Base-by-base conservation (phyloP, 2,113 vertebrate species). In the Indri indri region DNA sequence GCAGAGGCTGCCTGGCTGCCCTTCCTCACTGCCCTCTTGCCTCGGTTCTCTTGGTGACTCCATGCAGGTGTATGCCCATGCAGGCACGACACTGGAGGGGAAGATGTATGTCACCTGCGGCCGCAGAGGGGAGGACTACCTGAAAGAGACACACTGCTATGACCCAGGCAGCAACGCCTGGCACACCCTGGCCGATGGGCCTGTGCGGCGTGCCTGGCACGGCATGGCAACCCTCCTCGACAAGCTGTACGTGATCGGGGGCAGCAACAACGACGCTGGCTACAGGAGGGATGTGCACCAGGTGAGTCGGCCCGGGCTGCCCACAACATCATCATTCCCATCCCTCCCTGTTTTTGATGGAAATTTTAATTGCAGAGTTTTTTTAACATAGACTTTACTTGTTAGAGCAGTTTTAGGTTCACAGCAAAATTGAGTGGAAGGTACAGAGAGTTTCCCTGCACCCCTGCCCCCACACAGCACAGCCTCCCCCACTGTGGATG, bases 91-190 rank as follows among this genome's bases (percentile, higher is more conserved):
- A 2, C 92, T 99, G 82, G 99, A 99, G 12, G 99, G 99, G 20
- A 99, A 99, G 96, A 99, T 99, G 96, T 99, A 99, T 61, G 98
- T 99, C 45, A 99, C 99, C 0, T 99, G 99, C 18, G 99, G 99
- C 3, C 99, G 99, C 84, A 98, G 99, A 93, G 99, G 99, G 3
- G 96, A 98, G 47, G 98, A 98, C 12, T 99, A 99, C 96, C 98
- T 99, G 83, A 99, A 98, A 92, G 99, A 99, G 97, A 99, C 99
- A 0, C 99, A 99, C 77, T 99, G 99, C 96, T 99, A 99, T 0
- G 99, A 99, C 98, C 99, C 99, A 0, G 96, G 63, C 50, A 98
- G 97, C 76, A 98, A 99, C 95, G 88, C 94, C 6, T 99, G 99
- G 99, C 98, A 98, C 0, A 45, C 71, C 0, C 99, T 99, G 87